Percentiles rank a stretch among this genome's conserved stretches.
Evolutionary conservation across 2,797 vertebrate genomes (phyloP).

Genomic region (Semotilus atromaculatus): DNA sequence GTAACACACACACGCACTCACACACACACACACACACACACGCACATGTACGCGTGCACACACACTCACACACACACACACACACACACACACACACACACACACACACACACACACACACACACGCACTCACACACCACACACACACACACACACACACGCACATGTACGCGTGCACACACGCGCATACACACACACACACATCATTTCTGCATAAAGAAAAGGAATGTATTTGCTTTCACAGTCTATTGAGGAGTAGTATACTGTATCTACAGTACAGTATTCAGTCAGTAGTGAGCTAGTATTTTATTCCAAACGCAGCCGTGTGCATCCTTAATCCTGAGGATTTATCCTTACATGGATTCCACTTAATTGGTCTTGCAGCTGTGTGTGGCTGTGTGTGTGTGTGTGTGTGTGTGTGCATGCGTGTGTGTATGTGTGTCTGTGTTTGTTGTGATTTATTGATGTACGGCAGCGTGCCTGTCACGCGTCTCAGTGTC

Average conservation of each 20-base stretch:
- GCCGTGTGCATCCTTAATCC: constrained; percentile 66
- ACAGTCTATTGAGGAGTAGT: neutral
- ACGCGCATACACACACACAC: too few relatives aligned
- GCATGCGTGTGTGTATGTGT: neutral
- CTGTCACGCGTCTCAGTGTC: too few relatives aligned
- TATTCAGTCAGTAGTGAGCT: constrained; percentile 37
- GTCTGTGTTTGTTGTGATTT: neutral
- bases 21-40: too few relatives aligned
- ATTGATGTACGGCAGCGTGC: too few relatives aligned
- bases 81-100: too few relatives aligned
- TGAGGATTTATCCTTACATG: constrained; percentile 63
- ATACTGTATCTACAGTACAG: constrained; percentile 57
- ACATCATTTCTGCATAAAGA: neutral
- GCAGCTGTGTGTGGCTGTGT: constrained; percentile 38
- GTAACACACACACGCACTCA: constrained; percentile 69
- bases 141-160: too few relatives aligned
- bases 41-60: too few relatives aligned
- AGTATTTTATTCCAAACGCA: neutral
- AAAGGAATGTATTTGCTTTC: neutral
- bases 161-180: too few relatives aligned
- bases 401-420: constrained; percentile 54
- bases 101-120: too few relatives aligned
- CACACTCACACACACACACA: too few relatives aligned
- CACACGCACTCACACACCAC: too few relatives aligned
- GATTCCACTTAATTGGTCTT: constrained; percentile 67